Evolutionary conservation across 2,888 invertebrate genomes (phyloP).

Genomic region (Dysmachus trigonus): DNA sequence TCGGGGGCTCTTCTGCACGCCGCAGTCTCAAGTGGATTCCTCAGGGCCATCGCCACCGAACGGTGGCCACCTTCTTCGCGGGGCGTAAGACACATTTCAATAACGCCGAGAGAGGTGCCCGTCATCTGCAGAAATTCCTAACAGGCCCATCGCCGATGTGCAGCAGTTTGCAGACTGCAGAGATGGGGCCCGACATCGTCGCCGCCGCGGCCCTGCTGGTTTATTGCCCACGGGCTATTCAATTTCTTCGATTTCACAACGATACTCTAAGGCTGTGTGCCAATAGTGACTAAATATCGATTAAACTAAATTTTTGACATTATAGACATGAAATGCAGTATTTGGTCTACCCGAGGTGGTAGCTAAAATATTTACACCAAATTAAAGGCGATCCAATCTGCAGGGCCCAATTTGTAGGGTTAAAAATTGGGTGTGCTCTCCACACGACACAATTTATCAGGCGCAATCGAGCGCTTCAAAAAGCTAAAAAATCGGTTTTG

Average conservation of each 20-base stretch:
- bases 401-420: too few species aligned
- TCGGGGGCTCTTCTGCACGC: background rate
- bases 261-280: too few species aligned
- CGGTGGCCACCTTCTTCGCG: constrained; percentile 26
- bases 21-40: constrained; percentile 17
- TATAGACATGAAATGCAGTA: too few species aligned
- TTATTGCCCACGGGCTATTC: background rate
- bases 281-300: too few species aligned
- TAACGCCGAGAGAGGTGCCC: constrained; percentile 1
- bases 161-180: background rate
- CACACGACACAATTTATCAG: too few species aligned
- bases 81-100: constrained; percentile 8
- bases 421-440: too few species aligned
- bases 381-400: too few species aligned
- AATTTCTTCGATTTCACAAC: background rate
- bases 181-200: background rate
- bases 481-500: too few species aligned
- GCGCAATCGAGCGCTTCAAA: too few species aligned
- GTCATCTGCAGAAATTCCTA: constrained; percentile 30
- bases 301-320: too few species aligned
- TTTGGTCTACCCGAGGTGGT: too few species aligned
- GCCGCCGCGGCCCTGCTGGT: background rate
- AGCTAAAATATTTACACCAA: too few species aligned
- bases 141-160: background rate
- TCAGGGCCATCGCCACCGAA: constrained; percentile 32